Percentiles rank a stretch among this genome's conserved stretches.
phyloP scores from a whole-genome alignment of 2,888 invertebrate genomes.

The Lamellibrachia satsuma region DNA sequence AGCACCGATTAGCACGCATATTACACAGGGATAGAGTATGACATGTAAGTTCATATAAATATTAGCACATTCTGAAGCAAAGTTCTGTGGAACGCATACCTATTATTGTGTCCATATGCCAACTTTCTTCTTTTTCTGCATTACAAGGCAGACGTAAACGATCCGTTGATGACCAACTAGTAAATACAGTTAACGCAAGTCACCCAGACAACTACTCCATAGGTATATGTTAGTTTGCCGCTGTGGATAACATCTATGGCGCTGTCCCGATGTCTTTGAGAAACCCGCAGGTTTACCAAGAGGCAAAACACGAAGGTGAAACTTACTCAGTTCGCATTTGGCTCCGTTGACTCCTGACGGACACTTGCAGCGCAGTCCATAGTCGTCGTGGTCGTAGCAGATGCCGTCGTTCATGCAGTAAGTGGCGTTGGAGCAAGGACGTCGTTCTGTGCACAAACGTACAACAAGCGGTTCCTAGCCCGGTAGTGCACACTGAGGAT shows the following conservation, averaged over 20 bases:
- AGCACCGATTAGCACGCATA: too few relatives aligned
- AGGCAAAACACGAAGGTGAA: neutral
- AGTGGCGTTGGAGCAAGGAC: neutral
- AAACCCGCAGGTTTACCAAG: too few relatives aligned
- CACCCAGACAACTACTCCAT: too few relatives aligned
- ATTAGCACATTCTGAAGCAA: too few relatives aligned
- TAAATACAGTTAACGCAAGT: neutral
- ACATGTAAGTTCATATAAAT: too few relatives aligned
- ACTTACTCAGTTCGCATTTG: slow-evolving; percentile 10
- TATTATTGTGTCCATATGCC: too few relatives aligned
- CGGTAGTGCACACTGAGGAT: neutral
- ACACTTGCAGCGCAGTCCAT: neutral
- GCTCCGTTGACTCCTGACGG: neutral
- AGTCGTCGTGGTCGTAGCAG: neutral
- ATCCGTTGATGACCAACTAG: too few relatives aligned
- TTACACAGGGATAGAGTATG: too few relatives aligned
- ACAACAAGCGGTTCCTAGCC: neutral
- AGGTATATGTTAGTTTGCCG: too few relatives aligned
- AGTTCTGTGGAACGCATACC: too few relatives aligned
- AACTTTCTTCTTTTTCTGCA: too few relatives aligned
- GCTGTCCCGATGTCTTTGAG: neutral
- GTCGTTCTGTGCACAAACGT: neutral
- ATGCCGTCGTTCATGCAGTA: neutral
- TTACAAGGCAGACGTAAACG: too few relatives aligned
- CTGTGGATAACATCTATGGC: neutral